Evolutionary conservation across 2,888 invertebrate genomes (phyloP).

Genomic region (Rhingia rostrata): DNA sequence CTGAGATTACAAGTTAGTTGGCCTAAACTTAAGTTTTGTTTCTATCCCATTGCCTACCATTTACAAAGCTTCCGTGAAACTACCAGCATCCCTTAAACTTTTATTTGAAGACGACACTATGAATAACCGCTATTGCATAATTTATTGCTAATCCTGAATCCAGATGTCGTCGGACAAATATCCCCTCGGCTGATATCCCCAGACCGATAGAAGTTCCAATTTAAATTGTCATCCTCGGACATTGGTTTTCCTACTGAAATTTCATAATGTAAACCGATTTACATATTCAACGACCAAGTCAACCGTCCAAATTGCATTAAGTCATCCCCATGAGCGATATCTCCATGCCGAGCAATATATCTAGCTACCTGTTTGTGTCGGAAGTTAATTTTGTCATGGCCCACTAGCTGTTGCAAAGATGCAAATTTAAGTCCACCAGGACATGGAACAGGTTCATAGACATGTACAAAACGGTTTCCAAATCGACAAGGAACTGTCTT

Average conservation of each 20-base stretch:
- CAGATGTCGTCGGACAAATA: too few species aligned
- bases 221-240: not conserved
- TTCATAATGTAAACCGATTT: not conserved
- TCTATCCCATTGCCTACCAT: too few species aligned
- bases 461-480: not conserved
- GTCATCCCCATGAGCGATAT: not conserved
- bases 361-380: not conserved
- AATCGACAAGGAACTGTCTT: not conserved
- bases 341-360: not conserved
- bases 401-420: constrained; percentile 1
- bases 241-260: not conserved
- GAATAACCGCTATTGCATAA: too few species aligned
- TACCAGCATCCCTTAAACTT: too few species aligned
- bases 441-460: not conserved
- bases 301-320: constrained; percentile 6
- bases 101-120: too few species aligned
- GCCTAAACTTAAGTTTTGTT: too few species aligned
- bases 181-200: too few species aligned
- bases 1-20: too few species aligned
- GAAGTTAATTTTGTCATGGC: constrained; percentile 9
- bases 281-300: constrained; percentile 5
- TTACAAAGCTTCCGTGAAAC: too few species aligned
- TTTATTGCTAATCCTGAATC: too few species aligned
- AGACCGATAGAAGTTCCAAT: not conserved
- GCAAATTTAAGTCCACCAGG: not conserved